Conservation (phyloP, 2,797 vertebrate genomes). For the Trachops cirrhosus region DNA sequence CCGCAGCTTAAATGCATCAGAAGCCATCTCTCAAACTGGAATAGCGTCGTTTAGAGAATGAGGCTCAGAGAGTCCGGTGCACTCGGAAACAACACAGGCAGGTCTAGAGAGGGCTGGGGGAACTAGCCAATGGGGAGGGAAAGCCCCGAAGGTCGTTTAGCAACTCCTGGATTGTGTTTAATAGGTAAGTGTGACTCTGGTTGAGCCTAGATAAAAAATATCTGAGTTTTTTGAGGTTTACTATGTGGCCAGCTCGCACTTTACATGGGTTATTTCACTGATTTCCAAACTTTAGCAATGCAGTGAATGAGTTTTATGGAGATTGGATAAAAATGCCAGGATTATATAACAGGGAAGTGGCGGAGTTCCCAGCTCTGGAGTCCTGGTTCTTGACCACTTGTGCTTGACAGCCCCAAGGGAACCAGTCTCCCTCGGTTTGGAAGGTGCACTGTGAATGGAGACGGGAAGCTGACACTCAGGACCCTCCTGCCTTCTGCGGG, state of each 20-base stretch:
- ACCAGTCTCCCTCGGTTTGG: not conserved
- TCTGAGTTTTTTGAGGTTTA: not conserved
- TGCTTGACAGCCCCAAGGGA: not conserved
- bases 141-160: not conserved
- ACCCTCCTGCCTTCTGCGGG: not conserved
- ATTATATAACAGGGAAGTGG: conserved; percentile 65
- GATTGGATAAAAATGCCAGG: not conserved
- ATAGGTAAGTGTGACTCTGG: not conserved
- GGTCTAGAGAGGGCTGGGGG: not conserved
- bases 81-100: not conserved
- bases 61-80: not conserved
- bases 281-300: conserved; percentile 24
- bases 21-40: not conserved
- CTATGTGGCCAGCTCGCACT: not conserved
- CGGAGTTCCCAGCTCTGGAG: conserved; percentile 39
- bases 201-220: not conserved
- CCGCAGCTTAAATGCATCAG: not conserved
- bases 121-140: not conserved
- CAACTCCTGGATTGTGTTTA: not conserved
- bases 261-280: not conserved
- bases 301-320: conserved; percentile 18
- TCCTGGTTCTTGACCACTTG: conserved; percentile 10
- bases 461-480: conserved; percentile 40
- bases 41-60: not conserved
- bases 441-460: conserved; percentile 35